Evolutionary conservation across 30 jellyfish, hydroid and myxozoan species (phyloP).

Genomic region (Cassiopea andromeda): DNA sequence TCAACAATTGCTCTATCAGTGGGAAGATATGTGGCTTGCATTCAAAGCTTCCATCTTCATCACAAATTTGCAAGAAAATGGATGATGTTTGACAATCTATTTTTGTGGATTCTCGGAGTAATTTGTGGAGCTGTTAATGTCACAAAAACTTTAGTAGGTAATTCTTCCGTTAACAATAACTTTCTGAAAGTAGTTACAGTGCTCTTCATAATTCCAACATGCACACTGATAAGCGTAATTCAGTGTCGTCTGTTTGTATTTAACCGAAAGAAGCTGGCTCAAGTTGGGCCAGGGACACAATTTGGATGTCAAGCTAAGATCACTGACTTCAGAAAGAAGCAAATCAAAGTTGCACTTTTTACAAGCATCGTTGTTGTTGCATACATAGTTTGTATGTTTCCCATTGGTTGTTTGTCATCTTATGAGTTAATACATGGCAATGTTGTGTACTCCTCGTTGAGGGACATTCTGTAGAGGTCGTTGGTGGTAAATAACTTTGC

Average conservation of each 20-base stretch:
- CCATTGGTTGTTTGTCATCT: not conserved
- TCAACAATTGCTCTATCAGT: not conserved
- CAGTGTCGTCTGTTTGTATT: not conserved
- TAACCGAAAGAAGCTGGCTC: not conserved
- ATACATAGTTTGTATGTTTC: slow-evolving; percentile 1
- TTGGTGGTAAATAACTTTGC: not conserved
- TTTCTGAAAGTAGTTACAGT: not conserved
- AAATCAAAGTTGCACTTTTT: not conserved
- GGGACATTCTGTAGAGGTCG: not conserved
- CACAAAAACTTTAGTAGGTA: not conserved
- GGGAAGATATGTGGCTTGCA: not conserved
- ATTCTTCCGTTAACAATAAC: not conserved
- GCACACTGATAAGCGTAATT: not conserved
- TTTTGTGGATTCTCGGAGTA: not conserved
- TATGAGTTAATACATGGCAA: not conserved
- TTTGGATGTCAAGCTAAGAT: not conserved
- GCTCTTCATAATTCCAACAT: not conserved
- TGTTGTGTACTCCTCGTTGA: not conserved
- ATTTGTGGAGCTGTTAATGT: not conserved
- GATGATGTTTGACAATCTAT: not conserved
- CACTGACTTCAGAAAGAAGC: not conserved
- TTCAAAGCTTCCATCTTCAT: not conserved
- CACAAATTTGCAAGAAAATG: not conserved
- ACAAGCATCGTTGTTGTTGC: not conserved
- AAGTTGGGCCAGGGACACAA: not conserved